These are phyloP conservation scores for Nudaria mundana DNA, from an alignment of 2,888 invertebrate genomes.

Conservation along the genomic window DNA sequence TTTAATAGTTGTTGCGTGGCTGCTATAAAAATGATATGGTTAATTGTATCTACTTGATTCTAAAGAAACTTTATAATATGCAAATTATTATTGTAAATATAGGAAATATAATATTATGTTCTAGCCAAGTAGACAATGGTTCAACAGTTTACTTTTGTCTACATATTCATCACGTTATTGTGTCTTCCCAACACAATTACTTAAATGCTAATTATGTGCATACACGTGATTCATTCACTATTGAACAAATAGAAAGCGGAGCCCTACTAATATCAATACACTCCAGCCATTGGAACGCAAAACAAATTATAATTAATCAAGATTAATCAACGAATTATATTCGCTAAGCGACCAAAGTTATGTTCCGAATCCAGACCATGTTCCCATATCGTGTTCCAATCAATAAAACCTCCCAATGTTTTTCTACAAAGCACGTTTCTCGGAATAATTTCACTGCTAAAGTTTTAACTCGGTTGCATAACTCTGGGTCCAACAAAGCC, in stretches of 20 bases:
- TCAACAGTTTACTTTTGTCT: constrained; percentile 21
- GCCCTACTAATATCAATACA: constrained; percentile 28
- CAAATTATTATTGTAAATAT: background rate
- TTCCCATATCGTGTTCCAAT: constrained; percentile 67
- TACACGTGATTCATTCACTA: constrained; percentile 28
- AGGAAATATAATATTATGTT: constrained; percentile 9
- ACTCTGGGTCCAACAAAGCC: constrained; percentile 51
- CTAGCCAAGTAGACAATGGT: constrained; percentile 21
- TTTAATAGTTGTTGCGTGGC: too few relatives aligned
- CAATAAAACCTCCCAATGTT: constrained; percentile 69
- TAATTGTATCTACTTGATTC: background rate
- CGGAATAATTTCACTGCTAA: constrained; percentile 59
- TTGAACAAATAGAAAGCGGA: constrained; percentile 26
- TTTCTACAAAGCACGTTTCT: constrained; percentile 76
- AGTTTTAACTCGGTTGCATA: constrained; percentile 70
- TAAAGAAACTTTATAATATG: too few relatives aligned
- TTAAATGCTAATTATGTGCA: constrained; percentile 25
- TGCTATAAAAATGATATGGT: too few relatives aligned
- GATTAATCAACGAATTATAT: constrained; percentile 41
- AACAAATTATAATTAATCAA: constrained; percentile 29
- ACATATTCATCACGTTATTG: constrained; percentile 24
- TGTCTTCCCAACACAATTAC: constrained; percentile 30
- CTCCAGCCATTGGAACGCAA: constrained; percentile 24
- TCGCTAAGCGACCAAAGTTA: constrained; percentile 46
- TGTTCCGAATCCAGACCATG: constrained; percentile 61